phyloP scores from a whole-genome alignment of 2,113 vertebrate species.

The Tiliqua scincoides region DNA sequence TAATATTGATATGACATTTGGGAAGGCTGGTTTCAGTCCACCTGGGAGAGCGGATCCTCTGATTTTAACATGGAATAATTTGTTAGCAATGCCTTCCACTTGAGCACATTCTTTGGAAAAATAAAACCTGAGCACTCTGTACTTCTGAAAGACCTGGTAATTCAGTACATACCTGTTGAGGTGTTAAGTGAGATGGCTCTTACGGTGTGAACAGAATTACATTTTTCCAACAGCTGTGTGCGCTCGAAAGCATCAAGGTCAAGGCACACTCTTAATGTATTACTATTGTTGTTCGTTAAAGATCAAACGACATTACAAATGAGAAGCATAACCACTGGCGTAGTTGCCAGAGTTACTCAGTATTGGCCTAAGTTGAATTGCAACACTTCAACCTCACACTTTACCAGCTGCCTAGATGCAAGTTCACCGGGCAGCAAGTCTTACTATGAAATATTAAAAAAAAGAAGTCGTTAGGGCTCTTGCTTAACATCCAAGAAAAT shows the following conservation, averaged over 20 bases:
- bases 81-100: slow-evolving; percentile 25
- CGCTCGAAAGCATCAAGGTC: slow-evolving; percentile 61
- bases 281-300: slow-evolving; percentile 56
- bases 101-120: slow-evolving; percentile 33
- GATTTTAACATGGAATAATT: slow-evolving; percentile 51
- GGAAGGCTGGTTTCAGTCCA: slow-evolving; percentile 31
- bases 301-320: slow-evolving; percentile 64
- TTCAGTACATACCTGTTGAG: slow-evolving; percentile 65
- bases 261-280: slow-evolving; percentile 53
- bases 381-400: slow-evolving; percentile 57
- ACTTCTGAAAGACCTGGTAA: slow-evolving; percentile 54
- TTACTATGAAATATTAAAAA: slow-evolving; percentile 15
- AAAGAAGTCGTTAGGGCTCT: slow-evolving; percentile 21
- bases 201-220: slow-evolving; percentile 57
- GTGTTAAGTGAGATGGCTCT: slow-evolving; percentile 57
- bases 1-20: slow-evolving; percentile 64
- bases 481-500: slow-evolving; percentile 51
- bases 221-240: slow-evolving; percentile 59
- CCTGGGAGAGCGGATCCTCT: slow-evolving; percentile 39
- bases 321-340: slow-evolving; percentile 34
- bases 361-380: slow-evolving; percentile 45
- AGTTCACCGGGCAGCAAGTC: too few relatives aligned
- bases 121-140: slow-evolving; percentile 36
- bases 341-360: slow-evolving; percentile 59
- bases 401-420: slow-evolving; percentile 59